Percentiles rank a stretch among this genome's conserved stretches.
These are phyloP conservation scores for Amblyornis subalaris DNA, from an alignment of 2,113 vertebrate species.

Conservation along the genomic window DNA sequence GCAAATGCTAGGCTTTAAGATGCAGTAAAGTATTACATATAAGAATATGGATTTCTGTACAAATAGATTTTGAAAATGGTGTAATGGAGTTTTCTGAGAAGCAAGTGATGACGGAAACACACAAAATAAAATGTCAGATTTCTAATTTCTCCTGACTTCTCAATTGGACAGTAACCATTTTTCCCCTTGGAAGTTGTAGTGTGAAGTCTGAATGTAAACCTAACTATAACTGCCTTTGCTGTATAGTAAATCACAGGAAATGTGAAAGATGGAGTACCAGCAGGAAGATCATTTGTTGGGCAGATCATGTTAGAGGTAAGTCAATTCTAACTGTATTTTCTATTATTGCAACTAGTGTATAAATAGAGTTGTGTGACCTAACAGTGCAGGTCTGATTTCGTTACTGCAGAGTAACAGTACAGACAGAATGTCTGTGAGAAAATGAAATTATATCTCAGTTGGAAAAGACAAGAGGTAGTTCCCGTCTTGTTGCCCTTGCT, in stretches of 20 bases:
- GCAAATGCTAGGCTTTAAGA: neutral
- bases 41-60: neutral
- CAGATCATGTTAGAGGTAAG: neutral
- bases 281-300: neutral
- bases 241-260: neutral
- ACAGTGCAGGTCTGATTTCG: rapidly evolving
- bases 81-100: rapidly evolving
- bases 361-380: neutral
- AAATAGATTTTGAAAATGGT: neutral
- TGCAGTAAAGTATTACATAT: neutral
- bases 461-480: neutral
- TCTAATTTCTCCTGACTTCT: neutral
- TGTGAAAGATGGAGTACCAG: neutral
- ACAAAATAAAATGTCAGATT: neutral
- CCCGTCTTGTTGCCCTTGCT: neutral
- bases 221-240: neutral
- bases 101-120: neutral
- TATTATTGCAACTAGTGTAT: neutral
- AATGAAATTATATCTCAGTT: neutral
- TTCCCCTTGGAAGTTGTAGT: neutral
- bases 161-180: neutral
- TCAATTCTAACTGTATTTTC: neutral
- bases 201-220: neutral
- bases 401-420: neutral
- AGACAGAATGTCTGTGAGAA: neutral